Conservation (phyloP, 2,113 vertebrate species). For the Peromyscus polionotus region DNA sequence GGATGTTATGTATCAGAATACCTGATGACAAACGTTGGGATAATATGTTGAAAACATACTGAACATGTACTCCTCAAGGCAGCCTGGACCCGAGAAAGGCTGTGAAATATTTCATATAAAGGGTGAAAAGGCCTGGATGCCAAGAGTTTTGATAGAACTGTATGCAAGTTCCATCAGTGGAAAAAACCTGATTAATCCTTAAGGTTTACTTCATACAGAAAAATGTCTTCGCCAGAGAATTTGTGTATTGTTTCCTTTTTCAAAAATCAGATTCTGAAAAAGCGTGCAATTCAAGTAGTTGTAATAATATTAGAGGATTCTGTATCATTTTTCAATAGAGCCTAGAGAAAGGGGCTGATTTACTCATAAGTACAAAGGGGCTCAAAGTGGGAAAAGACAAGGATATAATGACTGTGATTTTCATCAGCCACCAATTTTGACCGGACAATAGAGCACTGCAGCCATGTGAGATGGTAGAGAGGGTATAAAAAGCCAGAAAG, state of each 20-base stretch:
- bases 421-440: background rate
- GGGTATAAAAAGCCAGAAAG: background rate
- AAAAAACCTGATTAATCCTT: background rate
- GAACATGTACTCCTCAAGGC: background rate
- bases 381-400: background rate
- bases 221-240: background rate
- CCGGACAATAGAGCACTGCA: rapidly evolving
- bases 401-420: background rate
- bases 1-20: background rate
- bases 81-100: background rate
- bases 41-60: background rate
- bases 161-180: background rate
- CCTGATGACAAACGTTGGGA: background rate
- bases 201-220: background rate
- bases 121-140: background rate
- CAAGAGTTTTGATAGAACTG: background rate
- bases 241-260: background rate
- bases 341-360: background rate
- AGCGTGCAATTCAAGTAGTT: background rate
- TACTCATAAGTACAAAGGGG: background rate
- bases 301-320: background rate
- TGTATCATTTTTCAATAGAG: background rate
- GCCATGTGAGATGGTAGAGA: background rate
- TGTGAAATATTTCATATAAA: background rate
- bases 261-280: background rate